A percentile compares a stretch with the other conserved stretches of the same genome.
phyloP scores from a whole-genome alignment of 1,140 invertebrate genomes.

The Eurosta solidaginis region DNA sequence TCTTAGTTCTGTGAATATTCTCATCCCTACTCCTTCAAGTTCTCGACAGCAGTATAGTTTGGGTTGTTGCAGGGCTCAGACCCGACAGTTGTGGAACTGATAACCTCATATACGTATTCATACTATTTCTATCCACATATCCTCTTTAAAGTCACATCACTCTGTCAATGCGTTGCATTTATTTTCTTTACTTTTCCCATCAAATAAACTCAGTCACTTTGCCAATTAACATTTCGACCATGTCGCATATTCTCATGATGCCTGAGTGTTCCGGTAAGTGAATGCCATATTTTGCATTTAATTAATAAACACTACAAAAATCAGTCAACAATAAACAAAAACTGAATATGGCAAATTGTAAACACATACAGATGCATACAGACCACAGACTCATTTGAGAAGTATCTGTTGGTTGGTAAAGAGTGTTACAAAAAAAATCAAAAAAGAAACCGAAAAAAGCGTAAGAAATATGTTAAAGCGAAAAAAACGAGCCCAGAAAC shows the following conservation, averaged over 20 bases:
- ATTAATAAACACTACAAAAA: constrained; percentile 31
- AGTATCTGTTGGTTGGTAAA: neutral
- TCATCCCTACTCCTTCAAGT: too few relatives aligned
- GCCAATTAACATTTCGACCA: too few relatives aligned
- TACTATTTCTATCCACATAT: too few relatives aligned
- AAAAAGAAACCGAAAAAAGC: neutral
- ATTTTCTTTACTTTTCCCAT: too few relatives aligned
- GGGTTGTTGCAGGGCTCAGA: too few relatives aligned
- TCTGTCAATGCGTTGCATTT: too few relatives aligned
- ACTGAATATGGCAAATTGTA: neutral
- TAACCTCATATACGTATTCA: too few relatives aligned
- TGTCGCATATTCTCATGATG: neutral
- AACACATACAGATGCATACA: neutral
- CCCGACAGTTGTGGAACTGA: too few relatives aligned
- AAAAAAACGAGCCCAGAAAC: neutral
- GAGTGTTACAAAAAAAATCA: neutral
- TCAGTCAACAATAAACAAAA: constrained; percentile 27
- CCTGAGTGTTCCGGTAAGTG: neutral
- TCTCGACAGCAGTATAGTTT: too few relatives aligned
- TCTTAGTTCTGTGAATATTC: too few relatives aligned
- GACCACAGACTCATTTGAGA: neutral
- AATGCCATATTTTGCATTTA: constrained; percentile 29
- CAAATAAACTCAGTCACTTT: too few relatives aligned
- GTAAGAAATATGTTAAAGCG: neutral
- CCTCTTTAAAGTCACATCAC: too few relatives aligned